Evolutionary conservation across 2,888 invertebrate species (phyloP), one percentile per base, ranked within the genome.

Genomic region (Drosophila formosana): DNA sequence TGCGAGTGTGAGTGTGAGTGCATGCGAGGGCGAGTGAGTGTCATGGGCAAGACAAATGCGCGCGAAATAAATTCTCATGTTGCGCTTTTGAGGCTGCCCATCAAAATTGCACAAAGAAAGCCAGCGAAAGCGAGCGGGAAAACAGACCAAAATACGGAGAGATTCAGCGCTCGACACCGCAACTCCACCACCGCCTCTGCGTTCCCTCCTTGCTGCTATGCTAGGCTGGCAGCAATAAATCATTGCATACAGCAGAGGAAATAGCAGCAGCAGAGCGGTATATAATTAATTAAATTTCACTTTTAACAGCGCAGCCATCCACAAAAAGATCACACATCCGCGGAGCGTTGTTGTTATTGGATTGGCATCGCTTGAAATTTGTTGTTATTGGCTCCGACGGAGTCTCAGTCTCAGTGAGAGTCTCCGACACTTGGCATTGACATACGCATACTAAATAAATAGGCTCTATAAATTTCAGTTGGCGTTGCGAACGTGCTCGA

Each of bases 281-380:
- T 72, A 84, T 88, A 82, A 85, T 84, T 84, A 84, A 84, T 84
- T 85, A 80, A 88, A 82, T 83, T 75, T 82, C 69, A 82, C 73
- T 82, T 88, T 74, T 69, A 80, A 74, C 56, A 53, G 66, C 47
- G 53, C 68, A 65, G 45, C 41, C 69, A 58, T 52, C 32, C 68
- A 25, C 51, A 66, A 63, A 71, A 70, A 80, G 76, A 85, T 78
- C 74, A 69, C 83, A 74, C 76, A 86, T 86, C 67, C 80, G 78
- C 72, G 47, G 69, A 60, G 51, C 64, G 57, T 30, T 39, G 52
- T 45, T 51, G 51, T 43, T 51, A 53, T 61, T 50, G 45, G 46
- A 18, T 49, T 47, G 28, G 45, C 28, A 30, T 18, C 25, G 57
- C 23, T 41, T 52, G 18, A 25, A 67, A 5, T 28, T 56, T 55